These are phyloP conservation scores for Drosophila funebris DNA, from an alignment of 1,140 invertebrate genomes.

Conservation along the genomic window DNA sequence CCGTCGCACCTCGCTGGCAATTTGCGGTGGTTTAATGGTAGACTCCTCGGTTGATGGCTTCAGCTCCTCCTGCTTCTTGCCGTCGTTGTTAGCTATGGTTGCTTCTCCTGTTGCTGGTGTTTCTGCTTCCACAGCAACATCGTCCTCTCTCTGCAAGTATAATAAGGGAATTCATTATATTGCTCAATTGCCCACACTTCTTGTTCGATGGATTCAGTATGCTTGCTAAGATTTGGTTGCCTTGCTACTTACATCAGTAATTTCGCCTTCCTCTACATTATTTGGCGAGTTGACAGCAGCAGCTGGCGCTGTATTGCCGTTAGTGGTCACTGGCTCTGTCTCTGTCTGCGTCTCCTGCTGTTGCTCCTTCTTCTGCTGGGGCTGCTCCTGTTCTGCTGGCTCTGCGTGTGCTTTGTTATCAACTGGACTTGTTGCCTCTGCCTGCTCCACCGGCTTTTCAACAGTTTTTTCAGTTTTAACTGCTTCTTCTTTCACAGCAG, in stretches of 20 bases:
- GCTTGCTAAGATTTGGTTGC: too few relatives aligned
- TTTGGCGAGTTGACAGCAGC: constrained; percentile 4
- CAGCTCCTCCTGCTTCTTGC: neutral
- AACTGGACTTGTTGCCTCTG: neutral
- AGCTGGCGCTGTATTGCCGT: constrained; percentile 30
- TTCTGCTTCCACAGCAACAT: neutral
- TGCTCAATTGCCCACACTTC: too few relatives aligned
- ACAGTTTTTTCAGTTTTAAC: constrained; percentile 22
- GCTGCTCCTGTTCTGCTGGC: neutral
- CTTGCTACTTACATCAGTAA: constrained; percentile 57
- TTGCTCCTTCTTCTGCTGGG: neutral
- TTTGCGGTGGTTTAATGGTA: neutral
- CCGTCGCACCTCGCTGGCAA: constrained; percentile 24
- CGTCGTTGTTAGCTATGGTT: neutral
- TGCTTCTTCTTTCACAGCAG: constrained; percentile 3
- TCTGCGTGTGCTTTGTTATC: constrained; percentile 1
- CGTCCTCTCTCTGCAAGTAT: constrained; percentile 53
- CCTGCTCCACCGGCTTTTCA: neutral
- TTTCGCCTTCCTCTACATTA: constrained; percentile 67
- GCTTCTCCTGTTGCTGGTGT: neutral
- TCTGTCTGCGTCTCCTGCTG: neutral
- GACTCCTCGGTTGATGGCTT: neutral
- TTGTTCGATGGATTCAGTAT: too few relatives aligned
- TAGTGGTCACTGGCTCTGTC: constrained; percentile 27
- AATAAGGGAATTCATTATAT: neutral